phyloP scores from a whole-genome alignment of 2,797 vertebrate genomes.

The Stomatorhinus walkeri region DNA sequence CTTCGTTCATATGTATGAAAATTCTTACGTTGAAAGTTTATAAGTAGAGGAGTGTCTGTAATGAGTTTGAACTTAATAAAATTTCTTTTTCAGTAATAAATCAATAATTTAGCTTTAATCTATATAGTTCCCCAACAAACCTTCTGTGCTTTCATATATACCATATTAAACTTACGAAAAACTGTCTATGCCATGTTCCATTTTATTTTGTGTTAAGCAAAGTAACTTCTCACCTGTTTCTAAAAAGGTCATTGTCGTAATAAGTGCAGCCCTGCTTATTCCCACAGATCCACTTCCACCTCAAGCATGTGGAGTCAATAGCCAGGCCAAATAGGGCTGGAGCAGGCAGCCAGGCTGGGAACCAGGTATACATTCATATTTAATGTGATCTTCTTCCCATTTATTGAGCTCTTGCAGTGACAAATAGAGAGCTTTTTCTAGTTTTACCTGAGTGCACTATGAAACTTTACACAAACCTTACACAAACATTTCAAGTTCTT shows the following conservation, averaged over 20 bases:
- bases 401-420: slow-evolving; percentile 4
- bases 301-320: slow-evolving; percentile 65
- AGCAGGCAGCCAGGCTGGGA: slow-evolving; percentile 63
- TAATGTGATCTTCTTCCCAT: not conserved
- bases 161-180: not conserved
- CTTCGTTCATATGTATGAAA: no score
- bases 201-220: not conserved
- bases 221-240: slow-evolving; percentile 52
- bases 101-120: not conserved
- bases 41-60: no score
- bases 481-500: not conserved
- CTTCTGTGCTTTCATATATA: not conserved
- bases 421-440: not conserved
- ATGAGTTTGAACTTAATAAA: not conserved
- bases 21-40: no score
- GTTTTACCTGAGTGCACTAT: slow-evolving; percentile 17
- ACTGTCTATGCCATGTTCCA: not conserved
- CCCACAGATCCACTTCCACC: slow-evolving; percentile 54
- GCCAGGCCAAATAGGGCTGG: slow-evolving; percentile 61
- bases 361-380: not conserved
- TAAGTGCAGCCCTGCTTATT: slow-evolving; percentile 52
- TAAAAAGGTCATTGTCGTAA: slow-evolving; percentile 59
- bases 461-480: slow-evolving; percentile 1
- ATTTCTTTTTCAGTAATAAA: not conserved
- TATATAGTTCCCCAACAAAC: not conserved